Percentiles rank a stretch among this genome's conserved stretches.
Evolutionary conservation across 1,140 invertebrate species (phyloP).

Genomic region (Drosophila lacertosa): DNA sequence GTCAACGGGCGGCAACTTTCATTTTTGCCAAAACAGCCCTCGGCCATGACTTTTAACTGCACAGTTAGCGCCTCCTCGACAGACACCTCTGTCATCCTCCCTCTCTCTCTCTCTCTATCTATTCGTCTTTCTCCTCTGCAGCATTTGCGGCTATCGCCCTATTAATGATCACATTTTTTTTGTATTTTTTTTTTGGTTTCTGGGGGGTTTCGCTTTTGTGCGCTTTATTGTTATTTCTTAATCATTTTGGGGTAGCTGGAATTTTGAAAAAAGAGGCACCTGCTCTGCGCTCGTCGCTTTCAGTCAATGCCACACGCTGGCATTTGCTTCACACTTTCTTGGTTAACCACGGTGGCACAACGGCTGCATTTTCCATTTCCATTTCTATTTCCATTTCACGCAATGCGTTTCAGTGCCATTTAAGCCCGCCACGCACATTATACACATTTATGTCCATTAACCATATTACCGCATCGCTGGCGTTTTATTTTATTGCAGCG

Average conservation of each 20-base stretch:
- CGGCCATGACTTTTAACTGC: constrained; percentile 48
- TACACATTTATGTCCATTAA: constrained; percentile 67
- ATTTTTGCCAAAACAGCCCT: constrained; percentile 56
- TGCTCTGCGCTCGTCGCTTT: constrained; percentile 44
- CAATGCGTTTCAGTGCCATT: constrained; percentile 51
- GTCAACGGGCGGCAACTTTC: constrained; percentile 45
- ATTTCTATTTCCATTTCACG: constrained; percentile 56
- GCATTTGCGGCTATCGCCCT: constrained; percentile 19
- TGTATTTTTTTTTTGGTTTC: no score
- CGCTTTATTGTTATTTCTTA: constrained; percentile 69
- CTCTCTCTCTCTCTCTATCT: neutral
- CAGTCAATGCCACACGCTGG: constrained; percentile 64
- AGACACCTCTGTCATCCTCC: no score
- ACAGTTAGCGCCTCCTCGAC: constrained; percentile 45
- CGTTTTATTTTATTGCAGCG: constrained; percentile 67
- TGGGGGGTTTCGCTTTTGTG: constrained; percentile 54
- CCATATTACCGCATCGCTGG: constrained; percentile 71
- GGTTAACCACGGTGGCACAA: constrained; percentile 62
- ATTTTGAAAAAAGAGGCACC: constrained; percentile 30
- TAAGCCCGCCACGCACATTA: constrained; percentile 62
- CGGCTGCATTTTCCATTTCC: constrained; percentile 48
- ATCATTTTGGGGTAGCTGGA: constrained; percentile 49
- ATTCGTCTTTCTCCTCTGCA: no score
- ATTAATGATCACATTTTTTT: constrained; percentile 20
- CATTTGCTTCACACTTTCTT: constrained; percentile 75